Base-by-base conservation (phyloP, 2,888 invertebrate species). In the Athetis lepigone region DNA sequence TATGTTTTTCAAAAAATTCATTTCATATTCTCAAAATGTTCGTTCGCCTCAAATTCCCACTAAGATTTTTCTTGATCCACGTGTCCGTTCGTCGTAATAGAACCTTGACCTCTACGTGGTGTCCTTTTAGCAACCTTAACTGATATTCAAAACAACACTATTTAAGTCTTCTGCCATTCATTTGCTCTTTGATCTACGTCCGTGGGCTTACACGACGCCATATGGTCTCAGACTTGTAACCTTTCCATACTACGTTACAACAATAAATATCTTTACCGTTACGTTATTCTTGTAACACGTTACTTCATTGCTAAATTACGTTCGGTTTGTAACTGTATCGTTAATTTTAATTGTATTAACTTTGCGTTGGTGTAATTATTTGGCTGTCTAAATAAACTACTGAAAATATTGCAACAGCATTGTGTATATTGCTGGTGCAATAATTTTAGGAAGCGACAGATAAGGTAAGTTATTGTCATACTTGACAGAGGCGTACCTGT, bases 131-230 rank as follows among this genome's bases (percentile, higher is more conserved):
- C n/a, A n/a, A n/a, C n/a, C n/a, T n/a, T n/a, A n/a, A n/a, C n/a
- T 27, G 2, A 27, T 27, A 8, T 13, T 33, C 13, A 3, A 33
- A 33, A 1, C 33, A 13, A 13, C 8, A 9, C 11, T 7, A 29
- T 49, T 2, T 21, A n/a, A 19, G 7, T 45, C 43, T 66, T 76
- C 59, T 71, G 73, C 4, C 1, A 18, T 1, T 50, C 54, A 45
- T 39, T 51, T 79, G 55, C 49, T 11, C 21, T 40, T 56, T 68
- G 47, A 50, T 39, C 25, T 4, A 27, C 52, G 16, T 29, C 67
- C 59, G 68, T 76, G 73, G 77, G 62, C 58, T 76, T 72, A 66
- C 29, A 39, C 69, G 60, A 52, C 65, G 77, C 65, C 72, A 79
- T 64, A 77, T 79, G 74, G 70, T 77, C 74, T 79, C 50, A 16